Evolutionary conservation across 2,888 invertebrate species (phyloP).

Genomic region (Melieria omissa): DNA sequence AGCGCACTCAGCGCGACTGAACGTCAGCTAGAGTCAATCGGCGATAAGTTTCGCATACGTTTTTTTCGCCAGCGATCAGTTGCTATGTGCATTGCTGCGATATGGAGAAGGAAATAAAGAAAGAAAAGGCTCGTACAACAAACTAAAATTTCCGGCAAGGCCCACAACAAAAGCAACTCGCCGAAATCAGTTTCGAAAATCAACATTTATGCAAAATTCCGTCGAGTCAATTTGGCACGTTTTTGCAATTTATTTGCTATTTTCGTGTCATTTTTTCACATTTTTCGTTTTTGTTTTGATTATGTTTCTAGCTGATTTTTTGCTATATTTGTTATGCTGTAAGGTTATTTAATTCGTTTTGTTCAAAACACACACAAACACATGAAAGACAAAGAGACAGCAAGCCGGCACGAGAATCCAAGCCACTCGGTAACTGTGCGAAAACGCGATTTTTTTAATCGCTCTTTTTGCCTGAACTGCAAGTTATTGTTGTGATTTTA

Average conservation of each 20-base stretch:
- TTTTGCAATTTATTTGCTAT: no score
- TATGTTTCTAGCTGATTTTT: not conserved
- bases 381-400: not conserved
- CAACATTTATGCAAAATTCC: no score
- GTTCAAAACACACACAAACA: not conserved
- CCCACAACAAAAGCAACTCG: not conserved
- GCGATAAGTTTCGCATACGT: no score
- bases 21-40: no score
- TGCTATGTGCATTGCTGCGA: no score
- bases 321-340: not conserved
- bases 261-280: not conserved
- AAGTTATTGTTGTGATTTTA: no score
- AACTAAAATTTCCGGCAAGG: not conserved
- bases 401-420: not conserved
- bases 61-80: no score
- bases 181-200: no score
- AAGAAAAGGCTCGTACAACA: not conserved
- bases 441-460: not conserved
- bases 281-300: conserved; percentile 16
- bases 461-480: no score
- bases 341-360: not conserved
- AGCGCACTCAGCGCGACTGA: no score
- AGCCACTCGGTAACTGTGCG: conserved; percentile 24
- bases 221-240: no score
- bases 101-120: no score